phyloP scores from a whole-genome alignment of 1,140 invertebrate genomes.

The Reticulitermes speratus region DNA sequence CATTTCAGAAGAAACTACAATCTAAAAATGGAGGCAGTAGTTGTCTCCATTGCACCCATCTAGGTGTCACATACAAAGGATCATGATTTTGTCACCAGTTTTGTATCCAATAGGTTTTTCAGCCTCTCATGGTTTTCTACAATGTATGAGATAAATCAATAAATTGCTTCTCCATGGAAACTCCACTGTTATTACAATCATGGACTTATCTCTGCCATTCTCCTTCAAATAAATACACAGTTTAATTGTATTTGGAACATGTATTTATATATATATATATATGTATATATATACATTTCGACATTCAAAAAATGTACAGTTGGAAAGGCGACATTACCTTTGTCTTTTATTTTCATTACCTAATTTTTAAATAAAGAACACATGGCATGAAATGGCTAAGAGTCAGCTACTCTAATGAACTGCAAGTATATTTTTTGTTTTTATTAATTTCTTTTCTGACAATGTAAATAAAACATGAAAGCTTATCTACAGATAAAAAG shows the following conservation, averaged over 20 bases:
- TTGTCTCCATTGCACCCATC: too few species aligned
- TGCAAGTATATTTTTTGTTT: slow-evolving; percentile 10
- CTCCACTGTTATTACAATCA: too few species aligned
- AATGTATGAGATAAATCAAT: too few species aligned
- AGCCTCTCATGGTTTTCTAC: too few species aligned
- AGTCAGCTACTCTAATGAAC: not conserved
- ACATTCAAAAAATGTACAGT: slow-evolving; percentile 32
- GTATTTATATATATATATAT: slow-evolving; percentile 31
- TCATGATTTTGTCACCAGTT: too few species aligned
- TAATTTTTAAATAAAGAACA: slow-evolving; percentile 7
- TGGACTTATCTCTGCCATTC: not conserved
- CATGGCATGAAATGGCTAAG: slow-evolving; percentile 30
- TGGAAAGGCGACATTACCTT: slow-evolving; percentile 23
- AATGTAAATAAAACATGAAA: not conserved
- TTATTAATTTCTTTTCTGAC: not conserved
- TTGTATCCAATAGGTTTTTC: too few species aligned
- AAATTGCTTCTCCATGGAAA: too few species aligned
- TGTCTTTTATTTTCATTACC: not conserved
- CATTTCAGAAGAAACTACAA: too few species aligned
- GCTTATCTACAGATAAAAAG: not conserved
- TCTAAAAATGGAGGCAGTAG: too few species aligned
- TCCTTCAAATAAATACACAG: not conserved
- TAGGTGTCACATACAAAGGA: too few species aligned
- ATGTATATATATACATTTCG: slow-evolving; percentile 30
- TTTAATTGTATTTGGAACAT: slow-evolving; percentile 26